A percentile compares a stretch with the other conserved stretches of the same genome.
These are phyloP conservation scores for Sinohyriopsis cumingii DNA, from an alignment of 2,888 invertebrate genomes.

Conservation along the genomic window DNA sequence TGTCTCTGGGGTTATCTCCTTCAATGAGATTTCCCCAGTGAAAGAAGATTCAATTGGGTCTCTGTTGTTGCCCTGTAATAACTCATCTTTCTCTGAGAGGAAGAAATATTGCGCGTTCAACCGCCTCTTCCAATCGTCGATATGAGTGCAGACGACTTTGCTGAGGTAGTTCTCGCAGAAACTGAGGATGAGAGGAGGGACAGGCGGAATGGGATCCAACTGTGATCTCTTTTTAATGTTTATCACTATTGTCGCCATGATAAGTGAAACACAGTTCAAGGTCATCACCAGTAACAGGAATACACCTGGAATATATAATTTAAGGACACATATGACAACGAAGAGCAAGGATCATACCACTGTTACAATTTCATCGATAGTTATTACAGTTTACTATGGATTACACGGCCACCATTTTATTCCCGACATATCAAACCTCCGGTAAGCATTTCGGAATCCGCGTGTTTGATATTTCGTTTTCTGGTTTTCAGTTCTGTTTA, in stretches of 20 bases:
- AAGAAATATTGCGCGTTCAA: slow-evolving; percentile 1
- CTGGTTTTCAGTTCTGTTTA: no score
- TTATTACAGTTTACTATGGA: no score
- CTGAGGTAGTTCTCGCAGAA: slow-evolving; percentile 60
- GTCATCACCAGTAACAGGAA: slow-evolving; percentile 70
- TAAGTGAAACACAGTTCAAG: slow-evolving; percentile 68
- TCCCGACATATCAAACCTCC: no score
- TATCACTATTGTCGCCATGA: slow-evolving; percentile 69
- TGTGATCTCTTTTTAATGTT: slow-evolving; percentile 68
- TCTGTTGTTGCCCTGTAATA: slow-evolving; percentile 1
- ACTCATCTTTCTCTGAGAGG: slow-evolving; percentile 1
- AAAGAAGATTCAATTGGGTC: no score
- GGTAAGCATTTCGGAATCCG: no score
- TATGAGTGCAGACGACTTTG: slow-evolving; percentile 50
- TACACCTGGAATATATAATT: slow-evolving; percentile 52
- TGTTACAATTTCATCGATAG: no score
- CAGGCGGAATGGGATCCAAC: slow-evolving; percentile 55
- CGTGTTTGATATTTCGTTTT: no score
- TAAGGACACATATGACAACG: no score
- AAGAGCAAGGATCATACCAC: no score
- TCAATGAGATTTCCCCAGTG: not conserved
- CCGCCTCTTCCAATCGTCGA: slow-evolving; percentile 38
- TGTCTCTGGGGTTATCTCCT: slow-evolving; percentile 8
- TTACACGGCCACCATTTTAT: no score
- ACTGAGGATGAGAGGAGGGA: slow-evolving; percentile 57